Conservation (phyloP, 1,140 invertebrate species). For the Scaptomyza hsui region DNA sequence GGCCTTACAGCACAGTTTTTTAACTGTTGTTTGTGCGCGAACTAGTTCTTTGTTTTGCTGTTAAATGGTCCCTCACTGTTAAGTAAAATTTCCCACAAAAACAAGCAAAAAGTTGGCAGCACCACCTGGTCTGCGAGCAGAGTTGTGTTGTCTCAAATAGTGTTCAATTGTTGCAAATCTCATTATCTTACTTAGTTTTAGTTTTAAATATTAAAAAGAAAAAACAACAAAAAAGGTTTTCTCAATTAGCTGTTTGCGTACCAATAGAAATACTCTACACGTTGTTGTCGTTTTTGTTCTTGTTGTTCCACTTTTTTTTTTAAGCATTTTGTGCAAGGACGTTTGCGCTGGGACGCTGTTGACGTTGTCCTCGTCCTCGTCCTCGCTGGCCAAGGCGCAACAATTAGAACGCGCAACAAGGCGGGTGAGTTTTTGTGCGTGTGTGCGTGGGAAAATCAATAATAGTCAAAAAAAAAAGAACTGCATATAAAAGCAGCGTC, state of each 20-base stretch:
- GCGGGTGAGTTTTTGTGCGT: constrained; percentile 27
- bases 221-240: constrained; percentile 1
- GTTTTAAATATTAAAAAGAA: constrained; percentile 9
- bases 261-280: background rate
- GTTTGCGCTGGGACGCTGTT: constrained; percentile 31
- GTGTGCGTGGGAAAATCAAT: constrained; percentile 69
- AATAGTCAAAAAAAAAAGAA: constrained; percentile 57
- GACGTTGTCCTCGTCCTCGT: constrained; percentile 41
- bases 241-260: constrained; percentile 5
- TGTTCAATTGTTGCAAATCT: constrained; percentile 38
- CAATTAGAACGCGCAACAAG: constrained; percentile 71
- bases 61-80: too few relatives aligned
- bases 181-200: constrained; percentile 27
- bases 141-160: constrained; percentile 52
- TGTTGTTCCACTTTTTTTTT: constrained; percentile 45
- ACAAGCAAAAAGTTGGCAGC: too few relatives aligned
- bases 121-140: background rate
- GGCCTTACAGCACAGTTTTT: too few relatives aligned
- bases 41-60: too few relatives aligned
- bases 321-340: constrained; percentile 61
- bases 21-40: too few relatives aligned
- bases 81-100: too few relatives aligned
- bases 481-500: constrained; percentile 28
- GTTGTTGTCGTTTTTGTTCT: constrained; percentile 40
- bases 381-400: constrained; percentile 61